Evolutionary conservation across 2,888 invertebrate species (phyloP).

Genomic region (Erynnis tages): DNA sequence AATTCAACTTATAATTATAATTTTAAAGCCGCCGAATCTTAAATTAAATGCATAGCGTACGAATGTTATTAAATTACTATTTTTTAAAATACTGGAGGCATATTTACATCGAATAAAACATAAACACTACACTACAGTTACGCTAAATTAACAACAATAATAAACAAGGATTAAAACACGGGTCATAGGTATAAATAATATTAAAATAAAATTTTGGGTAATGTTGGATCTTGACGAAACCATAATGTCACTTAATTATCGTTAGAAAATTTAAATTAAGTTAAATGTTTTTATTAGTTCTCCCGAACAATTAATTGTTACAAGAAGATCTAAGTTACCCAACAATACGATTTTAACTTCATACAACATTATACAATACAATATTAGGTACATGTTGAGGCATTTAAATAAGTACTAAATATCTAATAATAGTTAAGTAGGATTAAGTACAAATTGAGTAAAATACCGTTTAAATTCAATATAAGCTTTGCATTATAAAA

Average conservation of each 20-base stretch:
- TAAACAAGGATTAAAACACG: neutral
- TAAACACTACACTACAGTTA: neutral
- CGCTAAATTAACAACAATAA: neutral
- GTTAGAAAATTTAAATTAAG: no score
- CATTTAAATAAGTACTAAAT: slow-evolving; percentile 1
- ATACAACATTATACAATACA: neutral
- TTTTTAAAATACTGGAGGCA: slow-evolving; percentile 35
- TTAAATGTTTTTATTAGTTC: no score
- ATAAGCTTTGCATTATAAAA: neutral
- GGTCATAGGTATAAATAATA: no score
- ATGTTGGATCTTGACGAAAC: no score
- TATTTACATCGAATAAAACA: slow-evolving; percentile 13
- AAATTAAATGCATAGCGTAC: slow-evolving; percentile 46
- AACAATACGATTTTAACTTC: no score
- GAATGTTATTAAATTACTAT: slow-evolving; percentile 18
- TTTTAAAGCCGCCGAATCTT: slow-evolving; percentile 59
- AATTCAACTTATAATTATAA: slow-evolving; percentile 30
- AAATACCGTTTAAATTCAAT: no score
- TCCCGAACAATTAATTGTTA: no score
- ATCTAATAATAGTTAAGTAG: neutral
- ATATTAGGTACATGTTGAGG: slow-evolving; percentile 18
- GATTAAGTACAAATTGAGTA: neutral
- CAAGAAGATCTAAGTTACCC: no score
- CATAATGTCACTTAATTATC: no score
- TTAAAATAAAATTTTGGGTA: no score